Percentiles rank a stretch among this genome's conserved stretches.
These are phyloP conservation scores for Apus apus DNA, from an alignment of 2,113 vertebrate genomes.

Conservation along the genomic window DNA sequence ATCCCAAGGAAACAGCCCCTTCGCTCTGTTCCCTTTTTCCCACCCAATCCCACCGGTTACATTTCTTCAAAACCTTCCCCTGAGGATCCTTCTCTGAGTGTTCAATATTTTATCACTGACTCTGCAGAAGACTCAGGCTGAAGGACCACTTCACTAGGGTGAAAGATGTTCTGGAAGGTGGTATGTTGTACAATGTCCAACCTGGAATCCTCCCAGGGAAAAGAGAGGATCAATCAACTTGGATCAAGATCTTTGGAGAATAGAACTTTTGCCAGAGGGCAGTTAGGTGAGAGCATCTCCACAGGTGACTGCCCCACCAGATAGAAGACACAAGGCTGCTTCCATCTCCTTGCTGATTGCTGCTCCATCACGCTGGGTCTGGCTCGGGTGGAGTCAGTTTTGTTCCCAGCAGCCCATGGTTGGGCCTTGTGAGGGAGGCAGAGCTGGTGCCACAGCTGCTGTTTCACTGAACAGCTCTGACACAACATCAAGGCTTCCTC, in stretches of 20 bases:
- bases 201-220: not conserved
- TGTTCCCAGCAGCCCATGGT: rapidly evolving
- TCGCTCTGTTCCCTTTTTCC: not conserved
- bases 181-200: rapidly evolving
- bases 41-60: not conserved
- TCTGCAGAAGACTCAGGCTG: not conserved
- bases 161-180: not conserved
- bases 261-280: not conserved
- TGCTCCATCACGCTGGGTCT: rapidly evolving
- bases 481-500: rapidly evolving
- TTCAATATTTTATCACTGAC: not conserved
- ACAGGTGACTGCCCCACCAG: not conserved
- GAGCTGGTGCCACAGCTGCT: not conserved
- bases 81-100: not conserved
- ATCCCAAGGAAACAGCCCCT: not conserved
- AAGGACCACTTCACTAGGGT: not conserved
- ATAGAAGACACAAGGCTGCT: not conserved
- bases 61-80: not conserved
- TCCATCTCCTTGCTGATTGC: not conserved
- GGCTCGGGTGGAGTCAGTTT: not conserved
- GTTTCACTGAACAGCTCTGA: not conserved
- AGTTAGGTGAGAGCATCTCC: not conserved
- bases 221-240: not conserved
- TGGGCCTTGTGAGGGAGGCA: not conserved
- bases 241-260: not conserved